Conservation (phyloP, 2,888 invertebrate genomes). For the Spatulosminthurus flaviceps region DNA sequence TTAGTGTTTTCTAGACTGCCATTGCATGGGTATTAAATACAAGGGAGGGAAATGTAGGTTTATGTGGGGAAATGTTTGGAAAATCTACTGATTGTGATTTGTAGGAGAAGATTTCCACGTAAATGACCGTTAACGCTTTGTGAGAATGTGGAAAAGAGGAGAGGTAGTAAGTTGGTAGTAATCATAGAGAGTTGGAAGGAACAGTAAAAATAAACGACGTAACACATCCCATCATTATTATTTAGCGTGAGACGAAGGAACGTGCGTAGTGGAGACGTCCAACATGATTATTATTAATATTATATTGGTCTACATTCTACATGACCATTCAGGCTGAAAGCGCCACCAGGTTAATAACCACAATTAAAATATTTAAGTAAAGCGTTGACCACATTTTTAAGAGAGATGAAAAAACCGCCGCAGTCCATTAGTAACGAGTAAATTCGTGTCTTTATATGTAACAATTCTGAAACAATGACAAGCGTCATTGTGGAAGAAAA, state of each 20-base stretch:
- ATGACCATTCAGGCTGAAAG: slow-evolving; percentile 16
- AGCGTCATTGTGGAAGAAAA: background rate
- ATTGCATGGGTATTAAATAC: background rate
- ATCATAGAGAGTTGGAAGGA: no score
- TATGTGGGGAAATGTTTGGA: slow-evolving; percentile 8
- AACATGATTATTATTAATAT: no score
- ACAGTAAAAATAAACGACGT: no score
- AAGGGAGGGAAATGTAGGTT: slow-evolving; percentile 15
- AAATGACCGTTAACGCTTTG: no score
- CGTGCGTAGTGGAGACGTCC: no score
- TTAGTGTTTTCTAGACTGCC: background rate
- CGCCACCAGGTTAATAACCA: slow-evolving; percentile 23
- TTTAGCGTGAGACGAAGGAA: no score
- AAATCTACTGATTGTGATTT: slow-evolving; percentile 15
- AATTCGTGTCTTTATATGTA: no score
- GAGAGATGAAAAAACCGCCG: slow-evolving; percentile 15
- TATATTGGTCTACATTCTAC: slow-evolving; percentile 28
- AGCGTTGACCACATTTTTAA: slow-evolving; percentile 29
- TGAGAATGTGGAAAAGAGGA: no score
- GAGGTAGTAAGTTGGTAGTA: no score
- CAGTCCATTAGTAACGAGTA: background rate
- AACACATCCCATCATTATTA: no score
- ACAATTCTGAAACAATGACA: slow-evolving; percentile 7
- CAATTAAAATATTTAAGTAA: slow-evolving; percentile 37
- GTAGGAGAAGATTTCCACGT: background rate